Evolutionary conservation across 2,797 vertebrate genomes (phyloP), one percentile per base, ranked within the genome.

Genomic region (Leuciscus waleckii): DNA sequence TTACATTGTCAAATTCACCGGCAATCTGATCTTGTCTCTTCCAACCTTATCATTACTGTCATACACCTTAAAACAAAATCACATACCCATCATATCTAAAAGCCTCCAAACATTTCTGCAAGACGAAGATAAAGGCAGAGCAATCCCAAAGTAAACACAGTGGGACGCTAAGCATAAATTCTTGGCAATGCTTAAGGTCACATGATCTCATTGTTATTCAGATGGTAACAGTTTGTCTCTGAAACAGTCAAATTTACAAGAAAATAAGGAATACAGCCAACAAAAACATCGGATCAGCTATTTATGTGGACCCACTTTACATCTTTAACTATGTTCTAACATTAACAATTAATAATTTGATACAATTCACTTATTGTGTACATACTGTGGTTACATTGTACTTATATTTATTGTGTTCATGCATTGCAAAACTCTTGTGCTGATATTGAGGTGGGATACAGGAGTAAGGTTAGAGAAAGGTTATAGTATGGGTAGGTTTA

Each of bases 161-260:
- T 35, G 29, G 68, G 51, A 82, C 7, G n/a, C 80, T 16, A 61
- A 61, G 51, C 68, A 43, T 26, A 61, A 19, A 58, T 39, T 73
- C 17, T 43, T 73, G 68, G 51, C 51, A 58, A 56, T 41, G 23
- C 23, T 81, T 58, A 58, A 58, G 10, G 80, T 81, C 51, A 58
- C 54, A 43, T 58, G 80, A 29, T 70, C 54, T 73, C 35, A 81
- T 81, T 81, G 49, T 41, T 70, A 81, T 58, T 81, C 79, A 81
- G 35, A 56, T 58, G 32, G 11, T 70, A 70, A 8, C 9, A 56
- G 79, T 39, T 54, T 39, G 67, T 58, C 35, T 71, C 14, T 39
- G 63, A 49, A 80, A 37, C 79, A 68, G 63, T 39, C 8, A 54
- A n/a, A 81, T 26, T 41, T 14, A 63, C 74, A 39, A 16, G 74